Conservation (phyloP, 2,888 invertebrate genomes). For the Nephrotoma guestfalica region DNA sequence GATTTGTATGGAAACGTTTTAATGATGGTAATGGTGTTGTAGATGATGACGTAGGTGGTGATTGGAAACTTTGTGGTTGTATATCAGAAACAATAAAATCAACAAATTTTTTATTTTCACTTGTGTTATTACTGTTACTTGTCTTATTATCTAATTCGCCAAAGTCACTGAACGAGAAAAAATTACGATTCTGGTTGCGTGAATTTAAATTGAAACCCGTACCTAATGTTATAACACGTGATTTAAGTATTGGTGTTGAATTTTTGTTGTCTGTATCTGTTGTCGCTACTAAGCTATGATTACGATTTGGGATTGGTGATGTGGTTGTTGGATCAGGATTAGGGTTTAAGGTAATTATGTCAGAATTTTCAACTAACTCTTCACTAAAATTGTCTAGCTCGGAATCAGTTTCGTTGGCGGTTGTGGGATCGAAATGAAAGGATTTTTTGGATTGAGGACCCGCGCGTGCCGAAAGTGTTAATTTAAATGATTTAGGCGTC, state of each 20-base stretch:
- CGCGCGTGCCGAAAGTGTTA: constrained; percentile 26
- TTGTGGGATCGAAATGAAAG: constrained; percentile 15
- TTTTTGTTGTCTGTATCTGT: not conserved
- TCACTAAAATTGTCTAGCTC: not conserved
- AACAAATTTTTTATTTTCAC: constrained; percentile 19
- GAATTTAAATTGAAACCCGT: constrained; percentile 9
- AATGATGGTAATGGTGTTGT: not conserved
- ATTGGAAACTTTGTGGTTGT: constrained; percentile 32
- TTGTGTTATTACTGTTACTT: not conserved
- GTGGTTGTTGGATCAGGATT: not conserved
- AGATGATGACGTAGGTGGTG: constrained; percentile 17
- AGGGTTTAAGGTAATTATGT: not conserved
- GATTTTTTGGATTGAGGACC: constrained; percentile 27
- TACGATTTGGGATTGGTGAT: constrained; percentile 5
- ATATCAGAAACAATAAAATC: constrained; percentile 28
- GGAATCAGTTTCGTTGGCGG: not conserved
- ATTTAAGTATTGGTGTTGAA: not conserved
- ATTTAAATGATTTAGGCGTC: constrained; percentile 18
- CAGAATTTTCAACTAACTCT: constrained; percentile 10
- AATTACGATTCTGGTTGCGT: not conserved
- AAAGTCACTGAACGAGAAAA: not conserved
- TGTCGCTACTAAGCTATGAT: not conserved
- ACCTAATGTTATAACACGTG: constrained; percentile 9
- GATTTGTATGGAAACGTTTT: not conserved
- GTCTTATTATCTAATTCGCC: not conserved